Evolutionary conservation across 1,140 invertebrate species (phyloP), one percentile per base, ranked within the genome.

Genomic region (Dryas iulia): DNA sequence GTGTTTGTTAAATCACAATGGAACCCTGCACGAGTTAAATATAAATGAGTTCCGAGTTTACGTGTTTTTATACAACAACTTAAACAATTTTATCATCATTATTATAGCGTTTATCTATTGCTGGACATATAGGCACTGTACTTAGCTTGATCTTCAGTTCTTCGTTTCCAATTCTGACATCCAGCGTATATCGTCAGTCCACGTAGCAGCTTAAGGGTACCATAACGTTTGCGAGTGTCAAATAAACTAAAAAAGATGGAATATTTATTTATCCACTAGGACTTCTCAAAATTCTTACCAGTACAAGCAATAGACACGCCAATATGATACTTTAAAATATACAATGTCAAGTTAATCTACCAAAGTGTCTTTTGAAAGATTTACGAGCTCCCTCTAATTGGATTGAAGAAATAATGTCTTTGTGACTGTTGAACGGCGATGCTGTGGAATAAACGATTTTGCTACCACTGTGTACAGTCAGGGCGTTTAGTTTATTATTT

Each of bases 371-470:
- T 61, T 68, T 60, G 25, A 52, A 66, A 66, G 61, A 71, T 74
- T 74, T 71, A 71, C 66, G 57, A 66, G 35, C 39, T 23, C 53
- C 28, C n/a, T 62, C 65, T 74, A 74, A 74, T 68, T 71, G 69
- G 47, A 74, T 66, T 63, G 39, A 39, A 64, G 65, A 58, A 70
- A 70, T 74, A 71, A 71, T 68, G 61, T 66, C 65, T 65, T 71
- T 71, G 52, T 67, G 62, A 74, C 68, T 69, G 35, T 54, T 58
- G 33, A 73, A 62, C 59, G 59, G 62, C 52, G 63, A 63, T 59
- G 67, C 53, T 63, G 28, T 59, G 59, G 54, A 67, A 54, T 66
- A 69, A 69, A 65, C 30, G 60, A 65, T 68, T 35, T 59, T 10
- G 58, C 11, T 62, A 25, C 66, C 31, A 56, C 30, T 54, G 14